Conservation (phyloP, 2,113 vertebrate species). For the Clarias batrachus region DNA sequence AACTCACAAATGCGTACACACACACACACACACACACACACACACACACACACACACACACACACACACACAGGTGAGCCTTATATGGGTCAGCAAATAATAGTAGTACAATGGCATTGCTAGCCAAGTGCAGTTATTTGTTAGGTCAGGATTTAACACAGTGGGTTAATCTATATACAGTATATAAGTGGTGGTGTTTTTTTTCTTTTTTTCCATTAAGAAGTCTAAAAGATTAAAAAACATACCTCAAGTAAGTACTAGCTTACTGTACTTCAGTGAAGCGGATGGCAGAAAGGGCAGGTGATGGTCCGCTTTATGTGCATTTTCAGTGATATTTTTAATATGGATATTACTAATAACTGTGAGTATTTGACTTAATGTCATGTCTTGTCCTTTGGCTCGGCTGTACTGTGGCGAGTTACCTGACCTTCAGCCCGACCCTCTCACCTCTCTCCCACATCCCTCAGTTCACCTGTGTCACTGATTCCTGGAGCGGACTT, state of each 20-base stretch:
- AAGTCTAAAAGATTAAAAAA: background rate
- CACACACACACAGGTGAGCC: slow-evolving; percentile 14
- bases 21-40: background rate
- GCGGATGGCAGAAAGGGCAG: background rate
- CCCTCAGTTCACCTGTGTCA: background rate
- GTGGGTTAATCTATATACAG: background rate
- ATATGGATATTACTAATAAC: background rate
- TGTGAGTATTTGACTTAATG: background rate
- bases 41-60: slow-evolving; percentile 8
- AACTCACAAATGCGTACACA: background rate
- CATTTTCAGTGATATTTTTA: background rate
- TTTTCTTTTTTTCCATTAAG: no score
- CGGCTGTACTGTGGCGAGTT: background rate
- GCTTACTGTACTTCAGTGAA: background rate
- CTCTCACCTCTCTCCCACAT: background rate
- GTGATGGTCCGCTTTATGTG: background rate
- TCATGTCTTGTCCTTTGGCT: background rate
- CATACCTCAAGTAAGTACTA: background rate
- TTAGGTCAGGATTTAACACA: background rate
- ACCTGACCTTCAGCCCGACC: background rate
- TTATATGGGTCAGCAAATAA: slow-evolving; percentile 6
- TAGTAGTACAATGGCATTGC: background rate
- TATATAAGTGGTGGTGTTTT: background rate
- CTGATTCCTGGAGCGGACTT: background rate
- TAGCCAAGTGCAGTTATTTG: background rate